Percentiles rank a stretch among this genome's conserved stretches.
phyloP scores from a whole-genome alignment of 2,797 vertebrate genomes.

The Mormyrops attenuatus region DNA sequence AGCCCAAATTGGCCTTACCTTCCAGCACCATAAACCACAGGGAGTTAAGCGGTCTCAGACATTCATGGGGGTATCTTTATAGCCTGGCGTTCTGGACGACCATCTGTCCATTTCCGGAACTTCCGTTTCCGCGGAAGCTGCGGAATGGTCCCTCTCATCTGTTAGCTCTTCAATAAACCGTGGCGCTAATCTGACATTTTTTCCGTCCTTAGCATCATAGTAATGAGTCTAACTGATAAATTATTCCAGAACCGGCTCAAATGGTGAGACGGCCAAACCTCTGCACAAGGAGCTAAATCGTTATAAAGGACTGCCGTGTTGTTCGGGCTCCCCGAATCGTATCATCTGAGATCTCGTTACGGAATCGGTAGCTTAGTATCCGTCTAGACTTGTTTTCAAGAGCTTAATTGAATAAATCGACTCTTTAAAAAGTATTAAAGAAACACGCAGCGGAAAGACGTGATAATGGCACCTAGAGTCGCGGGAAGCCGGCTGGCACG shows the following conservation, averaged over 20 bases:
- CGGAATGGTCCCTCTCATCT: background rate
- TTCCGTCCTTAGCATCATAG: background rate
- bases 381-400: background rate
- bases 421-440: slow-evolving; percentile 13
- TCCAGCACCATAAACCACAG: background rate
- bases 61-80: background rate
- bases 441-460: slow-evolving; percentile 6
- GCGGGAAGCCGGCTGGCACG: slow-evolving; percentile 19
- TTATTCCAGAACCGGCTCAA: background rate
- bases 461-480: slow-evolving; percentile 3
- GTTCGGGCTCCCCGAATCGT: background rate
- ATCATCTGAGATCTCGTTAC: background rate
- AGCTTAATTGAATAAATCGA: slow-evolving; percentile 7
- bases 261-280: background rate
- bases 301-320: background rate
- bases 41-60: slow-evolving; percentile 5
- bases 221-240: background rate
- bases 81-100: background rate
- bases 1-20: background rate
- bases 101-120: background rate
- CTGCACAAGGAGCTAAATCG: background rate
- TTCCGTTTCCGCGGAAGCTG: background rate
- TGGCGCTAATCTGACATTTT: background rate
- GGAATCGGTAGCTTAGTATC: background rate
- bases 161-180: background rate